These are phyloP conservation scores for Chloroceryle inda DNA, from an alignment of 2,797 vertebrate genomes.

Conservation along the genomic window DNA sequence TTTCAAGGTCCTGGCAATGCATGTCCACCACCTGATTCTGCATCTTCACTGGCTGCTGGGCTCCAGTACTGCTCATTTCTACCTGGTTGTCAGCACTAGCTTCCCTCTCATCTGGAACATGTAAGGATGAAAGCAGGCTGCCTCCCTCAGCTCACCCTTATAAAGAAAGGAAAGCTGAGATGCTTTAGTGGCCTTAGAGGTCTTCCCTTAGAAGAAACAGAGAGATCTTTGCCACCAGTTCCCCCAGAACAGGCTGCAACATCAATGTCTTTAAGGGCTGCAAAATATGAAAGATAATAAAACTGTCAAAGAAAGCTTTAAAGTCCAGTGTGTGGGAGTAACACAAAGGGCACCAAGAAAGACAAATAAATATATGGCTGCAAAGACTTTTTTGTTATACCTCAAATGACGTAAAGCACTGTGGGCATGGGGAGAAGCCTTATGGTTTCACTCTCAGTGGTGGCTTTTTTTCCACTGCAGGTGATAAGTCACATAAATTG, in stretches of 20 bases:
- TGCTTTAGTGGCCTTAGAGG: neutral
- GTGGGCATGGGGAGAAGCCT: neutral
- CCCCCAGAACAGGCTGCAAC: neutral
- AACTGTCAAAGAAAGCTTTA: conserved; percentile 49
- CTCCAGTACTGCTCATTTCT: neutral
- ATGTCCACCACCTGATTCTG: fast-evolving
- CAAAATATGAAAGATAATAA: neutral
- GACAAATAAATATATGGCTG: conserved; percentile 18
- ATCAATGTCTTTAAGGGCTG: conserved; percentile 9
- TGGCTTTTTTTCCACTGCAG: neutral
- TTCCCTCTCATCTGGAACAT: neutral
- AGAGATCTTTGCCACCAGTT: neutral
- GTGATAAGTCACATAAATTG: conserved; percentile 1
- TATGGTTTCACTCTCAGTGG: fast-evolving
- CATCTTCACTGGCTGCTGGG: neutral
- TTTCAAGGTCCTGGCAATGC: neutral
- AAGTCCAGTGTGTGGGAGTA: conserved; percentile 37
- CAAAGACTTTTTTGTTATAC: neutral
- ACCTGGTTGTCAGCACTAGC: neutral
- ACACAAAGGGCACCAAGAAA: conserved; percentile 2
- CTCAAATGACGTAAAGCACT: neutral
- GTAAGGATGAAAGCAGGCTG: conserved; percentile 42
- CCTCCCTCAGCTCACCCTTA: neutral
- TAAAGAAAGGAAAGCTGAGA: conserved; percentile 26
- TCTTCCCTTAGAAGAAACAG: conserved; percentile 8